phyloP scores from a whole-genome alignment of 2,888 invertebrate genomes.

The Cephus pygmeus region DNA sequence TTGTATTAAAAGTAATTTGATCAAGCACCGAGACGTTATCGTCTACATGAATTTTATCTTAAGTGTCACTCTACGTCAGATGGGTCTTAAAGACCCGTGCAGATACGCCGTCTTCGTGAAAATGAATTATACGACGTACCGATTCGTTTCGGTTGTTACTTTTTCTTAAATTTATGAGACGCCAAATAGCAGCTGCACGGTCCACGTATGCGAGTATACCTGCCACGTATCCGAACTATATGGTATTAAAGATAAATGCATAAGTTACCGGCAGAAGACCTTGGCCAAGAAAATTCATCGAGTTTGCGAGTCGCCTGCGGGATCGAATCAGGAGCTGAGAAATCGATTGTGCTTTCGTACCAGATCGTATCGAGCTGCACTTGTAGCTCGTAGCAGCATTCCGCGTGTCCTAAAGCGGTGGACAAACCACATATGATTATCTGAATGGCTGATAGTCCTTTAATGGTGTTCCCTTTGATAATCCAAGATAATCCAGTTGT shows the following conservation, averaged over 20 bases:
- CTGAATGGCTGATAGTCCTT: background rate
- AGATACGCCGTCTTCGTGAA: background rate
- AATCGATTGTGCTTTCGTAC: background rate
- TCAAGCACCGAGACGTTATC: background rate
- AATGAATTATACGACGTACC: slow-evolving; percentile 3
- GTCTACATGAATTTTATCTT: background rate
- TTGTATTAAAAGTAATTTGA: background rate
- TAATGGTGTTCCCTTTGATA: background rate
- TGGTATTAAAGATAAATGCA: background rate
- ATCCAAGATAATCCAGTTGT: background rate
- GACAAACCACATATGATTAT: background rate
- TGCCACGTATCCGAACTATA: background rate
- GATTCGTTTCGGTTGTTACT: slow-evolving; percentile 3
- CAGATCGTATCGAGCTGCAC: background rate
- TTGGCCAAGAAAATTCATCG: background rate
- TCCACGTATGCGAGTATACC: too few species aligned
- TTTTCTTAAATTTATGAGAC: background rate
- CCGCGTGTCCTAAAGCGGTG: background rate
- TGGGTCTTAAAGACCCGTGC: background rate
- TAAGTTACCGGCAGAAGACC: background rate
- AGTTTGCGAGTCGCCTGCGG: background rate
- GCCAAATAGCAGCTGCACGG: background rate
- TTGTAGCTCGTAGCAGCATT: background rate
- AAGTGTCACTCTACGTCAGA: background rate
- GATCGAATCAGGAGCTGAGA: background rate